A percentile compares a stretch with the other conserved stretches of the same genome.
phyloP scores from a whole-genome alignment of 2,888 invertebrate genomes.

The Pristionchus arcanus region DNA sequence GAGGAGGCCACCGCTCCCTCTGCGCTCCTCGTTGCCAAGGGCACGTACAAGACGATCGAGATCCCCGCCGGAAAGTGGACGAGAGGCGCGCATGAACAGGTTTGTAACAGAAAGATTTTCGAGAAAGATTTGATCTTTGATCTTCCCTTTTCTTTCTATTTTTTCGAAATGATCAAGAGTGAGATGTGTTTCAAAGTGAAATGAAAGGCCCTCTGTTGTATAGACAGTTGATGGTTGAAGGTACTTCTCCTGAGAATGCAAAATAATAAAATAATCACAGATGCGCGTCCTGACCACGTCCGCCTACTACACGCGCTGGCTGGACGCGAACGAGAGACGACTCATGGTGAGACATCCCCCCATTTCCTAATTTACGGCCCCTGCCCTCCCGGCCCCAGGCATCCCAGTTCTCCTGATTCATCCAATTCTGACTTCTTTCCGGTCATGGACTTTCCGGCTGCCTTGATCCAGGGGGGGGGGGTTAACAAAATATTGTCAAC shows the following conservation, averaged over 20 bases:
- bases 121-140: neutral
- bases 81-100: conserved; percentile 51
- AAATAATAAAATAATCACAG: neutral
- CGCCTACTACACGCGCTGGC: conserved; percentile 24
- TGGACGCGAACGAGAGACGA: conserved; percentile 51
- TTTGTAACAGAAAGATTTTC: neutral
- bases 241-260: no score
- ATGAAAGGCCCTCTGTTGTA: neutral
- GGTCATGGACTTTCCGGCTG: no score
- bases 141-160: neutral
- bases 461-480: no score
- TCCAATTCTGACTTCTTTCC: no score
- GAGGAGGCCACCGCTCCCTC: conserved; percentile 9
- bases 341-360: neutral
- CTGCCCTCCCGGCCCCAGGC: no score
- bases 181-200: neutral
- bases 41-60: conserved; percentile 46
- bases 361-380: no score
- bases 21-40: conserved; percentile 24
- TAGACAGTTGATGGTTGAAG: no score
- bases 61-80: neutral
- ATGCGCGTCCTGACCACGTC: conserved; percentile 33
- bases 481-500: no score
- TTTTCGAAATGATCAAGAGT: neutral
- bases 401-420: no score